Evolutionary conservation across 2,888 invertebrate species (phyloP), one percentile per base, ranked within the genome.

Genomic region (Diabrotica balteata): DNA sequence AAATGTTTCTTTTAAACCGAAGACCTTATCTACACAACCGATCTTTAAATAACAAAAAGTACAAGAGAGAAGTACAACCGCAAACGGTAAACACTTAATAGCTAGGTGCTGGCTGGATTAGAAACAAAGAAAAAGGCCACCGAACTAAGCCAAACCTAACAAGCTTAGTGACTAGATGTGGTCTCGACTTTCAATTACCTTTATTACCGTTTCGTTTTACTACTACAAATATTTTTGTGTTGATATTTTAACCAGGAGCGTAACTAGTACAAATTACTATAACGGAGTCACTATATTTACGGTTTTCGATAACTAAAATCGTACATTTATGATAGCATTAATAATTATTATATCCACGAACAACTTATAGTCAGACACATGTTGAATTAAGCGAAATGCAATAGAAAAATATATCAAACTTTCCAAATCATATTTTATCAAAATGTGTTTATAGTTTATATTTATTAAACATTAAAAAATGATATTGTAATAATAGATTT

Each of bases 61-160:
- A 42, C 42, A 54, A 7, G 32, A 32, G 32, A 4, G 32, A 32
- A 32, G 32, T 32, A 32, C 5, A 32, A 32, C 32, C 32, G 10
- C 54, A 43, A 54, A 43, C 52, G 52, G 43, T 43, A 54, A 54
- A 54, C 42, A 54, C 42, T 54, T 54, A 54, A 54, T 54, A 10
- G 43, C 43, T 42, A 54, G 54, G 11, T 42, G 43, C 42, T 54
- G 54, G 54, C 32, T 54, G 43, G 54, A 43, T 54, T n/a, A 43
- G 42, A 54, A 43, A 54, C 54, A 54, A 54, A 54, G 54, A 54
- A 54, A 54, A 54, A 54, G 43, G 54, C 54, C 42, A 54, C 54
- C 54, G 54, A 54, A 54, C 54, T 54, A 43, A 54, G 43, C n/a
- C 54, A 54, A 54, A 54, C 9, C 54, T 7, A 54, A 43, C 54